Percentiles rank a stretch among this genome's conserved stretches.
Evolutionary conservation across 2,797 vertebrate species (phyloP).

Genomic region (Oophaga sylvatica): DNA sequence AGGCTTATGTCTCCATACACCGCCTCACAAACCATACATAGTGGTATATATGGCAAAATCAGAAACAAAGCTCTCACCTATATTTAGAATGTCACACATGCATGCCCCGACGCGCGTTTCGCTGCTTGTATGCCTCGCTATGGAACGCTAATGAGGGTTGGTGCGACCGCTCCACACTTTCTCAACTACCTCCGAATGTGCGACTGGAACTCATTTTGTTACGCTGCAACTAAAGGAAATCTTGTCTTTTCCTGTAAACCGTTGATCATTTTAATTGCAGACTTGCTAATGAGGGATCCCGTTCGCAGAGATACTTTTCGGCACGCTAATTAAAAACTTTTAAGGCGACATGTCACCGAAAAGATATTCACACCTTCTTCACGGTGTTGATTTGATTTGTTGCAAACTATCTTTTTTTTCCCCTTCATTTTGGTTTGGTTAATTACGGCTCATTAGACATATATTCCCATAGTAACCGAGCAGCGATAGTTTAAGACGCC

Average conservation of each 20-base stretch:
- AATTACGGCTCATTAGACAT: constrained; percentile 14
- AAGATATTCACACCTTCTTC: neutral
- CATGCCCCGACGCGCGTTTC: too few relatives aligned
- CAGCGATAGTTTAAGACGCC: neutral
- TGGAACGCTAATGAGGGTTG: neutral
- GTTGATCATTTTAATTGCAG: neutral
- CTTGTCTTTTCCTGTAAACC: neutral
- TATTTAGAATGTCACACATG: too few relatives aligned
- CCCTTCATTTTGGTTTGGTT: neutral
- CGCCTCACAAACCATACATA: too few relatives aligned
- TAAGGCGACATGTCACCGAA: too few relatives aligned
- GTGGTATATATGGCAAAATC: too few relatives aligned
- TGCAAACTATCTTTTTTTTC: constrained; percentile 11
- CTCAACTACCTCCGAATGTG: neutral
- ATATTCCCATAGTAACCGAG: constrained; percentile 22
- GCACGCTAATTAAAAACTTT: constrained; percentile 17
- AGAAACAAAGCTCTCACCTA: too few relatives aligned
- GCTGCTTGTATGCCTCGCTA: too few relatives aligned
- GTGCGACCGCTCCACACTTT: neutral
- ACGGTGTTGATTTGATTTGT: neutral
- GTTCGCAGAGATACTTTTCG: neutral
- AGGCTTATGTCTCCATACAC: too few relatives aligned
- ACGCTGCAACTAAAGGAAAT: neutral
- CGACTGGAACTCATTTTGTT: neutral
- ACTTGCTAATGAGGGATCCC: constrained; percentile 10